phyloP scores from a whole-genome alignment of 2,888 invertebrate genomes.

The Cheilosia scutellata region DNA sequence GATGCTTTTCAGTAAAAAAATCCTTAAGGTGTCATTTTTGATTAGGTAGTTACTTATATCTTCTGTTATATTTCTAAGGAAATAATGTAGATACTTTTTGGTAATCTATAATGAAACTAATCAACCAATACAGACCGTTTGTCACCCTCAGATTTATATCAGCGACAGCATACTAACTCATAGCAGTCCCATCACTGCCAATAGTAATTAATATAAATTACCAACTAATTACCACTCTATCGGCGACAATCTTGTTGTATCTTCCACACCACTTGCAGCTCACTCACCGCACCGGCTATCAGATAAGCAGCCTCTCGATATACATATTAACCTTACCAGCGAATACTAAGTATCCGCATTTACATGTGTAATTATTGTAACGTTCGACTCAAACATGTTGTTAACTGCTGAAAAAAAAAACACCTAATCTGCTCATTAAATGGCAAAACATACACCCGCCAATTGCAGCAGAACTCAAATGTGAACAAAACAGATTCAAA shows the following conservation, averaged over 20 bases:
- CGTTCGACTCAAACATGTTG: constrained; percentile 62
- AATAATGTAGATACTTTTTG: no score
- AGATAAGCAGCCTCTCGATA: constrained; percentile 50
- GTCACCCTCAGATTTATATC: neutral
- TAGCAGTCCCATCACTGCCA: constrained; percentile 2
- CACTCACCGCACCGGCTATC: constrained; percentile 25
- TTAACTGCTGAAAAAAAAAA: constrained; percentile 59
- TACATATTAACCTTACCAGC: constrained; percentile 31
- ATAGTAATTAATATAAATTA: constrained; percentile 61
- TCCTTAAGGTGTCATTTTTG: no score
- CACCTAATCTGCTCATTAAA: constrained; percentile 65
- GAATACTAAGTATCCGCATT: constrained; percentile 70
- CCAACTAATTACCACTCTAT: constrained; percentile 58
- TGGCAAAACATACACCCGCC: constrained; percentile 40
- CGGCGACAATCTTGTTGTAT: constrained; percentile 68
- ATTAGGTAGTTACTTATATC: no score
- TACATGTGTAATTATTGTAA: constrained; percentile 75
- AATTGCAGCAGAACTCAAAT: constrained; percentile 33
- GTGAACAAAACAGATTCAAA: constrained; percentile 41
- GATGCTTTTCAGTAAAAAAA: no score
- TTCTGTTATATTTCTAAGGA: no score
- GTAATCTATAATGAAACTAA: neutral
- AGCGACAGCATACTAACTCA: constrained; percentile 1
- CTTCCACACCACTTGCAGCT: constrained; percentile 54
- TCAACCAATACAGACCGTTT: neutral